Evolutionary conservation across 2,888 invertebrate species (phyloP).

Genomic region (Metacarcinus magister): DNA sequence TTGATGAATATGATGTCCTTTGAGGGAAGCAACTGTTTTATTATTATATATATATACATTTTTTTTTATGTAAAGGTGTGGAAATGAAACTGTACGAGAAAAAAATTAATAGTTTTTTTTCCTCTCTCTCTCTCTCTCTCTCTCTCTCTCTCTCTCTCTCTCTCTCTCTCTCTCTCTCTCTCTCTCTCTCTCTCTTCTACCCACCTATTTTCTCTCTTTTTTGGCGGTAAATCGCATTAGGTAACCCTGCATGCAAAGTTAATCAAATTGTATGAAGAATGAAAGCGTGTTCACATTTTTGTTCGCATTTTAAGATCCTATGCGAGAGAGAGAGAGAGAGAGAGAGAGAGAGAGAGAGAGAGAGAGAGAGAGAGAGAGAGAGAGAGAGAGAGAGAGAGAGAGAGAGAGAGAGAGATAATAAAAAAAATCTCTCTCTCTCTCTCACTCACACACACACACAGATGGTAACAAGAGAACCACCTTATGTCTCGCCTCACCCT

Average conservation of each 20-base stretch:
- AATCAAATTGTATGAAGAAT: constrained; percentile 67
- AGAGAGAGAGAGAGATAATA: constrained; percentile 29
- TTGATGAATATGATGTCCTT: too few species aligned
- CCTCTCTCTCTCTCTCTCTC: background rate
- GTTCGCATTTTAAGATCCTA: constrained; percentile 55
- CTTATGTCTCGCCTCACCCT: background rate
- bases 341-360: background rate
- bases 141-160: constrained; percentile 39
- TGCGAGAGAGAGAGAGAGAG: background rate
- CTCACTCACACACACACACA: background rate
- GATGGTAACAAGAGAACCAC: background rate
- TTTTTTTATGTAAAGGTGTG: too few species aligned
- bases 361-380: constrained; percentile 10
- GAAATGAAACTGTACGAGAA: too few species aligned
- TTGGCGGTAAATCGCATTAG: constrained; percentile 50
- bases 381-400: background rate
- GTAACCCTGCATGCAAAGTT: constrained; percentile 69
- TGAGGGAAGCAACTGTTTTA: too few species aligned
- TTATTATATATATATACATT: too few species aligned
- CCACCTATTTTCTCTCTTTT: background rate
- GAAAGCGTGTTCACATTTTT: constrained; percentile 54
- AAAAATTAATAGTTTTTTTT: background rate
- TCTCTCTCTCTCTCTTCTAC: constrained; percentile 1
- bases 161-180: constrained; percentile 43
- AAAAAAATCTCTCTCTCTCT: background rate